Conservation (phyloP, 2,113 vertebrate genomes). For the Sinocyclocheilus maitianheensis region DNA sequence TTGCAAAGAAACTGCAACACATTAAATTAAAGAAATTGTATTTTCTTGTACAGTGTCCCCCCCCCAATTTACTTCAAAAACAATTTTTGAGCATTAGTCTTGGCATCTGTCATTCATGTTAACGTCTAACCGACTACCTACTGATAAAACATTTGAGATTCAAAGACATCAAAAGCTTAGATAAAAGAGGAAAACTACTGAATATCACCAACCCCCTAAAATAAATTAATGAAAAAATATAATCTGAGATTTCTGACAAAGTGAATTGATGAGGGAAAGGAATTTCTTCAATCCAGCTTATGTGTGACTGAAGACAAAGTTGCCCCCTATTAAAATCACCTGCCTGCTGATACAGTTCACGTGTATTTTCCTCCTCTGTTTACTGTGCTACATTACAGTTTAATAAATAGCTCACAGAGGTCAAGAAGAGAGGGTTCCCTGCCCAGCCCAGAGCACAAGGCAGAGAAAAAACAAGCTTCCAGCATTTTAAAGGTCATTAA, state of each 20-base stretch:
- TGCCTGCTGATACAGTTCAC: not conserved
- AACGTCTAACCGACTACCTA: not conserved
- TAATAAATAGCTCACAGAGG: constrained; percentile 65
- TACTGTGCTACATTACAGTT: constrained; percentile 39
- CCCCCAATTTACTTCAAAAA: too few species aligned
- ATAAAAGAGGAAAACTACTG: not conserved
- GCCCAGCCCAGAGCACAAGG: constrained; percentile 64
- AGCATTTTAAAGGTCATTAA: constrained; percentile 68
- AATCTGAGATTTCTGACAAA: not conserved
- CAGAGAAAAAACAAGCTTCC: constrained; percentile 20
- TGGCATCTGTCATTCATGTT: too few species aligned
- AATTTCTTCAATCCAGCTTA: not conserved
- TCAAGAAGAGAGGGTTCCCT: constrained; percentile 67
- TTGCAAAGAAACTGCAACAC: too few species aligned
- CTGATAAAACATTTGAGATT: not conserved
- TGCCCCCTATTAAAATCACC: not conserved
- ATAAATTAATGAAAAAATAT: not conserved
- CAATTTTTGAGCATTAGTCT: not conserved
- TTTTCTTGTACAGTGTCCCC: too few species aligned
- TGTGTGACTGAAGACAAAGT: not conserved
- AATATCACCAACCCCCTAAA: not conserved
- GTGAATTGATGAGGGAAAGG: not conserved
- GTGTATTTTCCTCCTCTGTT: not conserved
- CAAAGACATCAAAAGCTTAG: not conserved
- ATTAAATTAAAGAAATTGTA: too few species aligned